Percentiles rank a stretch among this genome's conserved stretches.
These are phyloP conservation scores for Alosa alosa DNA, from an alignment of 2,113 vertebrate genomes.

Conservation along the genomic window DNA sequence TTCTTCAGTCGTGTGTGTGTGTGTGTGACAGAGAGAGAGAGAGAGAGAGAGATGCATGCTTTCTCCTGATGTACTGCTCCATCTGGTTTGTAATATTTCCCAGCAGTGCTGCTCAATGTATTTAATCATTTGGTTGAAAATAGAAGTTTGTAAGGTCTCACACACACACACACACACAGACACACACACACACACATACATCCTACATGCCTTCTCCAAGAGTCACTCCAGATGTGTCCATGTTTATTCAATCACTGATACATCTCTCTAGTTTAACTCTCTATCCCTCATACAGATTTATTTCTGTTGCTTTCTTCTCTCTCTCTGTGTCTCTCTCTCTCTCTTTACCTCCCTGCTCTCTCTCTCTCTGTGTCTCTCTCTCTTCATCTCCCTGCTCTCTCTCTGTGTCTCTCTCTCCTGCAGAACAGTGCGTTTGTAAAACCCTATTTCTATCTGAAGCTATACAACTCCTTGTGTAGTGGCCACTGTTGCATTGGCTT, in stretches of 20 bases:
- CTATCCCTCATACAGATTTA: background rate
- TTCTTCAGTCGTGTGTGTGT: background rate
- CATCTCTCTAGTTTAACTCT: background rate
- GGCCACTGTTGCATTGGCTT: too few species aligned
- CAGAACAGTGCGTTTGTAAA: too few species aligned
- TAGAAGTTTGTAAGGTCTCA: slow-evolving; percentile 20
- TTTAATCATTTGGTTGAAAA: slow-evolving; percentile 29
- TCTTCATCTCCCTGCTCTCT: background rate
- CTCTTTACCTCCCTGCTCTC: background rate
- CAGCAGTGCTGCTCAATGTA: slow-evolving; percentile 3
- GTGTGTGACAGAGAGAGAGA: slow-evolving; percentile 12
- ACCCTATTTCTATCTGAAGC: too few species aligned
- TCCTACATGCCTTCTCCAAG: slow-evolving; percentile 7
- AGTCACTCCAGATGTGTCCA: slow-evolving; percentile 2
- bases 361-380: background rate
- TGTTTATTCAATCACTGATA: background rate
- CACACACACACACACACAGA: background rate
- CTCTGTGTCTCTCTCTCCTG: background rate
- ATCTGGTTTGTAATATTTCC: slow-evolving; percentile 15
- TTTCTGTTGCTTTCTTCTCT: background rate
- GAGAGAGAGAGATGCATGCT: background rate
- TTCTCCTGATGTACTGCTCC: slow-evolving; percentile 14
- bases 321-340: background rate
- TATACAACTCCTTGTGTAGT: too few species aligned
- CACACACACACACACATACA: background rate